phyloP scores from a whole-genome alignment of 2,797 vertebrate species.

The Prunella strophiata region DNA sequence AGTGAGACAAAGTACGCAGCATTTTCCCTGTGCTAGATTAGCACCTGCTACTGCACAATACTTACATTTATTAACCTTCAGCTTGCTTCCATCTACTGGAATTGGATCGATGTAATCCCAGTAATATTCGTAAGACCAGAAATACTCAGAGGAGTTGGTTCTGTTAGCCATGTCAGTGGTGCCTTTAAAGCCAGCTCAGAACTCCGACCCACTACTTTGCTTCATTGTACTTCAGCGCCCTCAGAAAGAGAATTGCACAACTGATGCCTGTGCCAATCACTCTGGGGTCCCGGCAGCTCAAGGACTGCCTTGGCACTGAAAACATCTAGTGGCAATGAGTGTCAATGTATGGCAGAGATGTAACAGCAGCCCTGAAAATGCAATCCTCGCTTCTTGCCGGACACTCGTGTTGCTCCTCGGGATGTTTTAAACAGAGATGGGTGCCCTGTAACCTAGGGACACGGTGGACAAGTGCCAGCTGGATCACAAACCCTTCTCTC shows the following conservation, averaged over 20 bases:
- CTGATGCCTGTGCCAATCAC: constrained; percentile 2
- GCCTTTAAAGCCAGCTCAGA: constrained; percentile 18
- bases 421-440: not conserved
- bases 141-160: constrained; percentile 68
- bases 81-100: constrained; percentile 86
- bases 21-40: not conserved
- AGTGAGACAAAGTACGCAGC: not conserved
- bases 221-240: not conserved
- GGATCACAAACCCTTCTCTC: not conserved
- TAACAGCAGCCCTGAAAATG: not conserved
- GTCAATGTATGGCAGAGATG: not conserved
- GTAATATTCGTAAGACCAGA: constrained; percentile 86
- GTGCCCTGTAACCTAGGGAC: not conserved
- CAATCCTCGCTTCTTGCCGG: not conserved
- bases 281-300: not conserved
- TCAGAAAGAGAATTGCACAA: constrained; percentile 16
- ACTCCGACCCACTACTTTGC: constrained; percentile 10
- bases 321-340: not conserved
- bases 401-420: not conserved
- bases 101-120: constrained; percentile 88
- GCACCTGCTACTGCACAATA: not conserved
- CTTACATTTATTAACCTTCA: constrained; percentile 92
- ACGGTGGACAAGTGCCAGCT: not conserved
- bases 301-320: constrained; percentile 44
- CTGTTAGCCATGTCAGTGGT: constrained; percentile 69